A percentile compares a stretch with the other conserved stretches of the same genome.
Conservation (phyloP, 2,888 invertebrate species). For the Bruchidius siliquastri region DNA sequence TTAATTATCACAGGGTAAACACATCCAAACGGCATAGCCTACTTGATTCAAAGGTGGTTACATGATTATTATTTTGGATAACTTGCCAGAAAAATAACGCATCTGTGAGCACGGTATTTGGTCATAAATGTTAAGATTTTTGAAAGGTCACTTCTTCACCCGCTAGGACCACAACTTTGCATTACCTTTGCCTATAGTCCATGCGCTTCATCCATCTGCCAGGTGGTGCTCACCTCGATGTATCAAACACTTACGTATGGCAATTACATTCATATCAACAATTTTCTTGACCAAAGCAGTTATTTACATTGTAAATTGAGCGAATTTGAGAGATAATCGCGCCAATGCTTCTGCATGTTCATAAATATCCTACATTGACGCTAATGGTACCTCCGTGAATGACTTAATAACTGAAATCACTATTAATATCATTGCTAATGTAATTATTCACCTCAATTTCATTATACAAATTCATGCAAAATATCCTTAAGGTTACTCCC, state of each 20-base stretch:
- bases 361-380: conserved; percentile 19
- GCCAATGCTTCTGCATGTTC: background rate
- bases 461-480: background rate
- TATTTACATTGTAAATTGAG: background rate
- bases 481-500: background rate
- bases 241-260: background rate
- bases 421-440: conserved; percentile 10
- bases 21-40: too few species aligned
- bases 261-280: background rate
- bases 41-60: too few species aligned
- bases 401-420: conserved; percentile 23
- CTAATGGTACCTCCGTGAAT: conserved; percentile 20
- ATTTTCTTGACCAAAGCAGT: background rate
- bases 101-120: too few species aligned
- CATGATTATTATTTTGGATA: too few species aligned
- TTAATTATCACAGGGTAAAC: too few species aligned
- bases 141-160: too few species aligned
- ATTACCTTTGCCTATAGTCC: too few species aligned
- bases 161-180: too few species aligned
- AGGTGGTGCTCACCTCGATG: too few species aligned
- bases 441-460: background rate
- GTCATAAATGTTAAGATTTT: too few species aligned
- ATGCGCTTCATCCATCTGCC: too few species aligned
- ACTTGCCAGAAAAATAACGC: too few species aligned
- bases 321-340: background rate